These are phyloP conservation scores for Drosophila villosipedis DNA, from an alignment of 2,888 invertebrate species.

Conservation along the genomic window DNA sequence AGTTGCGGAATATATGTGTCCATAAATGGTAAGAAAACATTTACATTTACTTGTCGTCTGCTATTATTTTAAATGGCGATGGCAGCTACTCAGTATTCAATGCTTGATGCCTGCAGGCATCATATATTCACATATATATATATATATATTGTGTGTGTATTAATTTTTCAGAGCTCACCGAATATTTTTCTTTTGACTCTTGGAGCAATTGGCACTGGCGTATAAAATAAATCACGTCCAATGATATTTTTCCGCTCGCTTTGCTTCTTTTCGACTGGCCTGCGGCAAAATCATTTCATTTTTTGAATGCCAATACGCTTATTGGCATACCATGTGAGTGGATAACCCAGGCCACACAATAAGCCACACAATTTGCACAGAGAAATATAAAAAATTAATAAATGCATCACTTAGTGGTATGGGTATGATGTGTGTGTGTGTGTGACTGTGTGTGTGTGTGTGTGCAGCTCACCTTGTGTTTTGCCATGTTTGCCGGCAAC, in stretches of 20 bases:
- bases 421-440: background rate
- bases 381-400: background rate
- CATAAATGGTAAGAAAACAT: slow-evolving; percentile 11
- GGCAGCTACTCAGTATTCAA: background rate
- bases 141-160: too few relatives aligned
- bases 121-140: too few relatives aligned
- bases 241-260: slow-evolving; percentile 58
- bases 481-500: slow-evolving; percentile 27
- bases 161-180: slow-evolving; percentile 35
- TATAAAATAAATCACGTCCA: slow-evolving; percentile 68
- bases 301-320: slow-evolving; percentile 35
- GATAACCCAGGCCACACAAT: slow-evolving; percentile 40
- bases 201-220: slow-evolving; percentile 36
- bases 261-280: slow-evolving; percentile 15
- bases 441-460: slow-evolving; percentile 14
- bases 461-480: background rate
- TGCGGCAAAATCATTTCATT: slow-evolving; percentile 67
- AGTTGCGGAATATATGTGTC: slow-evolving; percentile 2
- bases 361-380: slow-evolving; percentile 11
- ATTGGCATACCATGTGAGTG: slow-evolving; percentile 41
- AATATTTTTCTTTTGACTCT: slow-evolving; percentile 67
- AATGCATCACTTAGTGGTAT: background rate
- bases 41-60: background rate
- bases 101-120: slow-evolving; percentile 2
- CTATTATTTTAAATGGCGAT: background rate